These are phyloP conservation scores for Leptinotarsa rubiginosa DNA, from an alignment of 2,888 invertebrate species.

Conservation along the genomic window DNA sequence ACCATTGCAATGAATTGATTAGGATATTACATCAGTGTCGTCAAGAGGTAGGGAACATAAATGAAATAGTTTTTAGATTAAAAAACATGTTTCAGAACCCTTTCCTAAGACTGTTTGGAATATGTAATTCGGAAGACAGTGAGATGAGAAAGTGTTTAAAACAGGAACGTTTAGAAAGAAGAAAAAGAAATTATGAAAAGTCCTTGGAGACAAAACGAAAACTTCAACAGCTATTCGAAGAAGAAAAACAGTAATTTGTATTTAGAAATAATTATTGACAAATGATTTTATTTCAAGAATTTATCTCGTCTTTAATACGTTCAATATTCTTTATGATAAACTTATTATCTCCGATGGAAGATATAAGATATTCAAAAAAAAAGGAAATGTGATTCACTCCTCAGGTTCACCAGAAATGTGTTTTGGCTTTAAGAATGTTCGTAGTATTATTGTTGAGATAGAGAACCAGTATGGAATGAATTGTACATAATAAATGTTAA, in stretches of 20 bases:
- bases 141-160: slow-evolving; percentile 55
- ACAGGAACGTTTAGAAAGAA: slow-evolving; percentile 53
- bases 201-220: slow-evolving; percentile 53
- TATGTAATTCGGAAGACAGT: slow-evolving; percentile 53
- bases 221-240: slow-evolving; percentile 42
- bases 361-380: no score
- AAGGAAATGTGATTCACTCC: no score
- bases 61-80: background rate
- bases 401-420: no score
- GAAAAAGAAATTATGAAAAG: slow-evolving; percentile 52
- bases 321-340: no score
- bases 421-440: no score
- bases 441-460: no score
- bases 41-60: slow-evolving; percentile 58
- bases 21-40: slow-evolving; percentile 77
- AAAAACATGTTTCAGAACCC: slow-evolving; percentile 49
- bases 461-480: no score
- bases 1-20: slow-evolving; percentile 82
- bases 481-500: no score
- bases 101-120: slow-evolving; percentile 51
- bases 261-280: background rate
- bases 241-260: slow-evolving; percentile 32
- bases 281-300: background rate
- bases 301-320: background rate
- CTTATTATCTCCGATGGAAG: no score